Percentiles rank a stretch among this genome's conserved stretches.
phyloP scores from a whole-genome alignment of 2,888 invertebrate species.

The Microplitis deprimator region DNA sequence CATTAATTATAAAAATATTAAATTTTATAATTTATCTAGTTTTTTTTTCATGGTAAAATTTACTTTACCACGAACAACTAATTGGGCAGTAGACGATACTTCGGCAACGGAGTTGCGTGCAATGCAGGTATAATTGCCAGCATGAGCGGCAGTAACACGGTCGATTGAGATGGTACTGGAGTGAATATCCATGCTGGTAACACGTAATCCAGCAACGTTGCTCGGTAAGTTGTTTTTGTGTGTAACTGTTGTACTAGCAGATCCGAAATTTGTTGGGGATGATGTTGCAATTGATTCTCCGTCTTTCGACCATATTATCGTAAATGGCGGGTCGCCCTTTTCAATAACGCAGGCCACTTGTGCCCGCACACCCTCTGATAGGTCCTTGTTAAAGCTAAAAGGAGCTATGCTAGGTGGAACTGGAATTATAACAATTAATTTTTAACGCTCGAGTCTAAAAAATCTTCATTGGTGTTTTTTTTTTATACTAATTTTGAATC shows the following conservation, averaged over 20 bases:
- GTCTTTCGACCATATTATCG: constrained; percentile 93
- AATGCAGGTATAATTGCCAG: constrained; percentile 93
- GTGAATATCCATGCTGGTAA: constrained; percentile 80
- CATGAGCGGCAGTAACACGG: constrained; percentile 86
- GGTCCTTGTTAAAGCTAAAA: constrained; percentile 80
- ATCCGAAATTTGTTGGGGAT: constrained; percentile 48
- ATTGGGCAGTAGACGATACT: constrained; percentile 70
- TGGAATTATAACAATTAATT: constrained; percentile 61
- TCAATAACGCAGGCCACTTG: constrained; percentile 92
- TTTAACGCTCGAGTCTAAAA: constrained; percentile 6
- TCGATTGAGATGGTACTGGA: constrained; percentile 89
- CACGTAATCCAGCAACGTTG: constrained; percentile 61
- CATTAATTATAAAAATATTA: constrained; percentile 5
- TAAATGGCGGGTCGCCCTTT: constrained; percentile 93
- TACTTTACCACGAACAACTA: constrained; percentile 72
- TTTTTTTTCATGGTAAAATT: constrained; percentile 37
- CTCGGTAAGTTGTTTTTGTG: constrained; percentile 35
- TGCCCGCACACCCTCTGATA: constrained; percentile 86
- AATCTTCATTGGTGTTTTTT: background rate
- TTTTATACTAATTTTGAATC: background rate
- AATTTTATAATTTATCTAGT: constrained; percentile 12
- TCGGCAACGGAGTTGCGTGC: constrained; percentile 87
- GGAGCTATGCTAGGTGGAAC: constrained; percentile 92
- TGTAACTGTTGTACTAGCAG: constrained; percentile 28
- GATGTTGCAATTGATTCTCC: constrained; percentile 82